These are phyloP conservation scores for Mionectes macconnelli DNA, from an alignment of 2,113 vertebrate species.

Conservation along the genomic window DNA sequence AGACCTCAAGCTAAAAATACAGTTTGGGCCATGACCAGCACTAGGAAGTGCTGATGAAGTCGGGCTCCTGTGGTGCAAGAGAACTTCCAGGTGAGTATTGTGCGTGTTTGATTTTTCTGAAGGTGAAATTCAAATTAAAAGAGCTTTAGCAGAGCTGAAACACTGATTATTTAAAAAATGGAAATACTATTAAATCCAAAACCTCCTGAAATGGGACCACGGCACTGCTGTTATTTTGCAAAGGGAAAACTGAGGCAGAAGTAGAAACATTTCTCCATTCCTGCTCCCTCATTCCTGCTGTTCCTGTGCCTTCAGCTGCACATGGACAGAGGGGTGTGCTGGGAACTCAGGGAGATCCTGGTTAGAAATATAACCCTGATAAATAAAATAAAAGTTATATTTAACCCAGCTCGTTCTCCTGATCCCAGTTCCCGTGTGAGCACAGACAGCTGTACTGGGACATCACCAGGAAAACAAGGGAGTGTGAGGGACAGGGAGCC, in stretches of 20 bases:
- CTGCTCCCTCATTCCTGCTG: background rate
- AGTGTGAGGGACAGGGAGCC: background rate
- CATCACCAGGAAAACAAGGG: background rate
- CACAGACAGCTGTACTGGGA: background rate
- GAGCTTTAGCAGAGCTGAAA: background rate
- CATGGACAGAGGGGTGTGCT: background rate
- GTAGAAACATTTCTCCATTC: background rate
- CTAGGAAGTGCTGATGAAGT: background rate
- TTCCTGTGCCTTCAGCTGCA: background rate
- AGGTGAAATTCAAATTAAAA: background rate
- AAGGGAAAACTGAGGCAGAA: background rate
- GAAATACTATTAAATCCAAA: background rate
- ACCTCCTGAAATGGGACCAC: background rate
- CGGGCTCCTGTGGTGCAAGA: background rate
- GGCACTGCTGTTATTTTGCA: background rate
- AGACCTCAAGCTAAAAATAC: background rate
- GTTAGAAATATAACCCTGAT: background rate
- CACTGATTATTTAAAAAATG: background rate
- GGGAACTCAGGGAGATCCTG: background rate
- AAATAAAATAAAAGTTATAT: background rate
- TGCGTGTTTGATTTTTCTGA: background rate
- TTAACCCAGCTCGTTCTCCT: background rate
- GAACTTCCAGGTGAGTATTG: background rate
- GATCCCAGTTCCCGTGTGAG: background rate
- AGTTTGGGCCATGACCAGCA: background rate